Evolutionary conservation across 2,113 vertebrate genomes (phyloP), one percentile per base, ranked within the genome.

Genomic region (Vulpes vulpes): DNA sequence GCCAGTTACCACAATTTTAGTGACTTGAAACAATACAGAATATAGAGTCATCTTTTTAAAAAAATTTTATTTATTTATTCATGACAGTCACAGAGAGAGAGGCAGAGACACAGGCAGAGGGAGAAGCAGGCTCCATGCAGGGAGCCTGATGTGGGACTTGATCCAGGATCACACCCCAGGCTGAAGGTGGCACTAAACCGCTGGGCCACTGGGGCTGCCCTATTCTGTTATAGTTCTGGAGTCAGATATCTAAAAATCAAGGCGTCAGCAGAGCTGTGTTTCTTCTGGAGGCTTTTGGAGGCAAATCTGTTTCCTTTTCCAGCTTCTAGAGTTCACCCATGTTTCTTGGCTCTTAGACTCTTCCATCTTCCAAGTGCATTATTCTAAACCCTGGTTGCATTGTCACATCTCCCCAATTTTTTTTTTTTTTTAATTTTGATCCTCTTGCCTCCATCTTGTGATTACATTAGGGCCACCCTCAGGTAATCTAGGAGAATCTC

Each of bases 211-310:
- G 43, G 43, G 43, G 43, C 43, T 43, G 43, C 43, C 43, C 1
- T 19, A 2, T 82, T 95, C 59, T 35, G 38, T 23, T 12, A 15
- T 35, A 64, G 27, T 65, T 88, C 43, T 81, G 5, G 71, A 85
- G 9, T 78, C 51, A 94, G 86, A 89, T 81, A 59, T 35, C 67
- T 92, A 64, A 87, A 87, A 92, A 83, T 35, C 30, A 55, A 78
- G 49, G 15, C 73, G 2, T 74, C 12, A 27, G 14, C 11, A 79
- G 17, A 27, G 16, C 43, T 53, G 9, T 4, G 22, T 51, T 95
- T n/a, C 35, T 91, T 92, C 14, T 64, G 25, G 17, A 80, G 30
- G 20, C 22, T 51, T 82, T 88, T 79, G 8, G 32, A 43, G 43
- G 55, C n/a, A 94, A 89, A 57, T 43, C 49, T 32, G 15, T 25